Conservation (phyloP, 1,140 invertebrate genomes). For the Scaptomyza graminum region DNA sequence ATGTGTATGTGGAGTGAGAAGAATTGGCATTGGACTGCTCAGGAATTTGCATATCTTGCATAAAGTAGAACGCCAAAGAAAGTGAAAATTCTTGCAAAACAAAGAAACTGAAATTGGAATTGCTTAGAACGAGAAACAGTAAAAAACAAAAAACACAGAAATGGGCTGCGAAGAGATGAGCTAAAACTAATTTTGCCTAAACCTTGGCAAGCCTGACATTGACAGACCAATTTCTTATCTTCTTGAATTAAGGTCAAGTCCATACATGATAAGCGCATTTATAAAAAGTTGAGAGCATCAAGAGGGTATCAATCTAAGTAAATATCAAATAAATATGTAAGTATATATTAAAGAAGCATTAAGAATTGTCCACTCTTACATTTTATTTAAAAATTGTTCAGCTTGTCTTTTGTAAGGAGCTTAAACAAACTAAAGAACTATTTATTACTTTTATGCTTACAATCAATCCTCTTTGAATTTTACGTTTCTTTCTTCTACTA, state of each 20-base stretch:
- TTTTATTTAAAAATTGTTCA: conserved; percentile 14
- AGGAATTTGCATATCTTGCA: conserved; percentile 53
- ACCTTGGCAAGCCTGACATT: conserved; percentile 22
- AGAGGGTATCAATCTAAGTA: background rate
- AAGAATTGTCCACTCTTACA: background rate
- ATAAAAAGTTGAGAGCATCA: conserved; percentile 1
- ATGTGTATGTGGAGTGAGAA: background rate
- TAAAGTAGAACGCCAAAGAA: conserved; percentile 46
- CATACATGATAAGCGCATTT: conserved; percentile 5
- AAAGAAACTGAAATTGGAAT: conserved; percentile 46
- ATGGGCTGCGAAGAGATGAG: background rate
- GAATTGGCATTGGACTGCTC: conserved; percentile 15
- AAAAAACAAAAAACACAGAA: background rate
- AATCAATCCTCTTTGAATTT: conserved; percentile 40
- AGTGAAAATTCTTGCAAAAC: conserved; percentile 50
- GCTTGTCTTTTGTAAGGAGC: conserved; percentile 17
- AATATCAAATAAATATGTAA: background rate
- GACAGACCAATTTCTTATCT: conserved; percentile 26
- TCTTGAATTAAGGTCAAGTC: conserved; percentile 11
- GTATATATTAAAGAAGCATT: background rate
- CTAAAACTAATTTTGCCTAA: conserved; percentile 23
- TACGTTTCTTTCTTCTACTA: background rate
- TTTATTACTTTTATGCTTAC: conserved; percentile 28
- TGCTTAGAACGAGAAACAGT: background rate
- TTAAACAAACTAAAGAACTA: conserved; percentile 28